Evolutionary conservation across 2,797 vertebrate species (phyloP), one percentile per base, ranked within the genome.

Genomic region (Onychomys leucogaster): DNA sequence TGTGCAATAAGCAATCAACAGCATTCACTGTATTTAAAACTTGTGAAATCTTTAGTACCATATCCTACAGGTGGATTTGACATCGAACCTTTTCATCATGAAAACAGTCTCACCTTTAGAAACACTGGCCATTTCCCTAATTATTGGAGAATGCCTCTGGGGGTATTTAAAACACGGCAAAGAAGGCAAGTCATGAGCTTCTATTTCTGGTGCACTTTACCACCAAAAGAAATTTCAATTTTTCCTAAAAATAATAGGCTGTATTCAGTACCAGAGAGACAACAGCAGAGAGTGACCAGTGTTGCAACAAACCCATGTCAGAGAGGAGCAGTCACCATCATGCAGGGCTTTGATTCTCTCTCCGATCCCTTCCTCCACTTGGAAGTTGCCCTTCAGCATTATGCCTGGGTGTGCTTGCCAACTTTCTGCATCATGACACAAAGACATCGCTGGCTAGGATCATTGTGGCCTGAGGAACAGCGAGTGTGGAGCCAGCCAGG

Each of bases 361-460:
- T 63, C 78, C 17, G 11, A 17, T 17, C 67, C 81, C 95, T 90
- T 89, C 90, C 88, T 92, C 94, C 43, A 46, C 78, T 41, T 67
- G 89, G 94, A 94, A 96, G 88, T 80, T 86, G 41, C 1, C 71
- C 85, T 97, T 95, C 97, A 94, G 96, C 85, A 32, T 57, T 90
- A 89, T 80, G 81, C 88, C 93, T 43, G 0, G 29, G 61, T 3
- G 52, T 57, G 25, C 94, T 94, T 81, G 97, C 94, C 97, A 96
- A 43, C 92, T 94, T 95, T 95, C 94, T 96, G 96, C 84, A 94
- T 89, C 92, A 89, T 11, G 85, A 96, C 94, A 94, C 95, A 96
- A 96, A 96, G 85, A 89, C 94, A 71, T 52, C 92, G 94, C 90
- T 96, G 85, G 92, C 96, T 94, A 94, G 96, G 94, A 89, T 93